Conservation (phyloP, 2,888 invertebrate genomes). For the Lithophane leautieri region DNA sequence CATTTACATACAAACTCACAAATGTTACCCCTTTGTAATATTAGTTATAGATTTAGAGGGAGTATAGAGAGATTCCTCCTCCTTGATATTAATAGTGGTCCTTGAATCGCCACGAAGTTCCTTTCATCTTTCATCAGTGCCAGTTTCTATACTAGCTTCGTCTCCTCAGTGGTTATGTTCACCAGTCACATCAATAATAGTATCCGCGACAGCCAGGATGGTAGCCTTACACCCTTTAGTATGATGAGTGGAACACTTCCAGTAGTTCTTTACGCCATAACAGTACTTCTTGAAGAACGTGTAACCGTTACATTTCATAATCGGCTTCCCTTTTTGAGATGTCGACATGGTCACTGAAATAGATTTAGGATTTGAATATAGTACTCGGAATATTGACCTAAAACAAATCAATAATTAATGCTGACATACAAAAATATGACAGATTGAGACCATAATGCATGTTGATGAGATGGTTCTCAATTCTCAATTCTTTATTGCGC, state of each 20-base stretch:
- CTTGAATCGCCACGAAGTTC: too few species aligned
- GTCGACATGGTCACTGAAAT: conserved; percentile 36
- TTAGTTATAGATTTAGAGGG: not conserved
- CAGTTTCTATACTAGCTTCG: not conserved
- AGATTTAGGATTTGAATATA: not conserved
- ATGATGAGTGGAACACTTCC: conserved; percentile 59
- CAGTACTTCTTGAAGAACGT: conserved; percentile 42
- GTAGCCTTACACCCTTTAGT: conserved; percentile 50
- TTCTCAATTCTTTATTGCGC: too few species aligned
- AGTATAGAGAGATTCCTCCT: not conserved
- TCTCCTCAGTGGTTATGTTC: conserved; percentile 42
- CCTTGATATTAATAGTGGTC: not conserved
- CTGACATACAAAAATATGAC: not conserved
- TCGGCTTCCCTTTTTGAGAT: conserved; percentile 41
- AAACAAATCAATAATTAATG: not conserved
- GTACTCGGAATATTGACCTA: not conserved
- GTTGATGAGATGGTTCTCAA: too few species aligned
- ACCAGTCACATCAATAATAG: not conserved
- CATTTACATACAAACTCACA: not conserved
- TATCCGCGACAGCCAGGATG: conserved; percentile 16
- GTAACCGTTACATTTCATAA: conserved; percentile 30
- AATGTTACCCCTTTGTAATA: not conserved
- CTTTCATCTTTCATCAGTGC: not conserved
- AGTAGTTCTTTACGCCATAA: conserved; percentile 33
- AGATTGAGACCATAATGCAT: not conserved